A percentile compares a stretch with the other conserved stretches of the same genome.
These are phyloP conservation scores for Anagyrus pseudococci DNA, from an alignment of 2,888 invertebrate species.

Conservation along the genomic window DNA sequence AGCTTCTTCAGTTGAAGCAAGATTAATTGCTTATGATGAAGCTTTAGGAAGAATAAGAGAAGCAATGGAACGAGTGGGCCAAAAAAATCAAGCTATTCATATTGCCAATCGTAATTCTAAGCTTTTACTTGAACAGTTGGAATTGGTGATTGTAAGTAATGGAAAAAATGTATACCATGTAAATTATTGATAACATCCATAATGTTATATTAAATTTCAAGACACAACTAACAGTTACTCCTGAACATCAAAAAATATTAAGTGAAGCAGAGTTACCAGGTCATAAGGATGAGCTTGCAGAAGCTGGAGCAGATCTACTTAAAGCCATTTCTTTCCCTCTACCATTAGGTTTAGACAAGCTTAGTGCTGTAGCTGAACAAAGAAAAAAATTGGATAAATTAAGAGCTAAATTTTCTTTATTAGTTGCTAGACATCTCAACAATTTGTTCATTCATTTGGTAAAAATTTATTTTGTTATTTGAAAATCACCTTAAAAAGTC, in stretches of 20 bases:
- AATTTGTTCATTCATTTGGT: slow-evolving; percentile 94
- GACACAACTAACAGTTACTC: slow-evolving; percentile 75
- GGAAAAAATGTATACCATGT: background rate
- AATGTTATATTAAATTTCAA: slow-evolving; percentile 58
- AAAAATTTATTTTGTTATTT: slow-evolving; percentile 19
- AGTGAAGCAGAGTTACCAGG: slow-evolving; percentile 76
- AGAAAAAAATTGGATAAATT: slow-evolving; percentile 78
- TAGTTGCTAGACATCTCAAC: slow-evolving; percentile 88
- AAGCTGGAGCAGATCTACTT: slow-evolving; percentile 77
- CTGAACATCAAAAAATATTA: slow-evolving; percentile 71
- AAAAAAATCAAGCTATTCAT: slow-evolving; percentile 86
- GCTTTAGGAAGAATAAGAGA: slow-evolving; percentile 84
- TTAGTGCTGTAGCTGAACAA: slow-evolving; percentile 84
- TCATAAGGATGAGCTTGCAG: slow-evolving; percentile 70
- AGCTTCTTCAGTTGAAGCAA: slow-evolving; percentile 75
- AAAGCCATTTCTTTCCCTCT: slow-evolving; percentile 69
- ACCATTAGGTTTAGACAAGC: slow-evolving; percentile 56
- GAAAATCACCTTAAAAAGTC: background rate
- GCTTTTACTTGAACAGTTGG: slow-evolving; percentile 78
- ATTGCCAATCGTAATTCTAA: slow-evolving; percentile 87
- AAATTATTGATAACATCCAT: slow-evolving; percentile 14
- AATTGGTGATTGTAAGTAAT: slow-evolving; percentile 75
- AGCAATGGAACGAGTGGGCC: slow-evolving; percentile 89
- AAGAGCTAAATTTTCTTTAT: slow-evolving; percentile 80
- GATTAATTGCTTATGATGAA: slow-evolving; percentile 81